Conservation (phyloP, 2,797 vertebrate genomes). For the Acropternis orthonyx region DNA sequence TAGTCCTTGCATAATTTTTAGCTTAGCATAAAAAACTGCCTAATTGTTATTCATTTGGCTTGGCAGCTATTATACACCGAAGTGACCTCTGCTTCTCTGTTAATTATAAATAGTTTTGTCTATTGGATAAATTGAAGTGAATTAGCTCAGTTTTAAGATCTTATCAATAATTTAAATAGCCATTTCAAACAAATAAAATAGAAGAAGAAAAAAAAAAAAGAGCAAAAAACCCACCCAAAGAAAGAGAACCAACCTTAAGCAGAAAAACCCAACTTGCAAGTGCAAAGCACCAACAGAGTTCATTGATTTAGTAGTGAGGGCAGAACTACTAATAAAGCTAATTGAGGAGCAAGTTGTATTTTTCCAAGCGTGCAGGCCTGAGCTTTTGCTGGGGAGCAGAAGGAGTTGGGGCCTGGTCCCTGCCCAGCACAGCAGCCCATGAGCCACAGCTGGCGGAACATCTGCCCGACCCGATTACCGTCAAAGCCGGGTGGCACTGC, state of each 20-base stretch:
- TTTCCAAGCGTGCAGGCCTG: neutral
- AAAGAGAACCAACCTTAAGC: neutral
- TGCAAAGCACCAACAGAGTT: neutral
- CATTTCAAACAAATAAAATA: slow-evolving; percentile 48
- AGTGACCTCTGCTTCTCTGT: slow-evolving; percentile 69
- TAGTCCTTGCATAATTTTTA: slow-evolving; percentile 44
- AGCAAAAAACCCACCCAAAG: neutral
- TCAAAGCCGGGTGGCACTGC: slow-evolving; percentile 65
- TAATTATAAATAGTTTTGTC: slow-evolving; percentile 78
- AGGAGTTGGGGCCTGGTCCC: slow-evolving; percentile 51
- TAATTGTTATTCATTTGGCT: slow-evolving; percentile 59
- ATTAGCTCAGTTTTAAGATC: slow-evolving; percentile 69
- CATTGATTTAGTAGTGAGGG: neutral
- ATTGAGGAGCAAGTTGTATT: neutral
- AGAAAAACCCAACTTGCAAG: neutral
- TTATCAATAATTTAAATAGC: slow-evolving; percentile 73
- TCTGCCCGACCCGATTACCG: slow-evolving; percentile 80
- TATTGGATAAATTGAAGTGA: slow-evolving; percentile 62
- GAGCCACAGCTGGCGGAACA: slow-evolving; percentile 82
- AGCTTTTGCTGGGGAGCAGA: slow-evolving; percentile 10
- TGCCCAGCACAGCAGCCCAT: slow-evolving; percentile 77
- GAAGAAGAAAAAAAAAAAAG: neutral
- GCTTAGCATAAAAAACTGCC: slow-evolving; percentile 15
- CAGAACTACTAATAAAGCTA: neutral
- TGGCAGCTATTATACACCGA: neutral